These are phyloP conservation scores for Tetrax tetrax DNA, from an alignment of 2,113 vertebrate species.

Conservation along the genomic window DNA sequence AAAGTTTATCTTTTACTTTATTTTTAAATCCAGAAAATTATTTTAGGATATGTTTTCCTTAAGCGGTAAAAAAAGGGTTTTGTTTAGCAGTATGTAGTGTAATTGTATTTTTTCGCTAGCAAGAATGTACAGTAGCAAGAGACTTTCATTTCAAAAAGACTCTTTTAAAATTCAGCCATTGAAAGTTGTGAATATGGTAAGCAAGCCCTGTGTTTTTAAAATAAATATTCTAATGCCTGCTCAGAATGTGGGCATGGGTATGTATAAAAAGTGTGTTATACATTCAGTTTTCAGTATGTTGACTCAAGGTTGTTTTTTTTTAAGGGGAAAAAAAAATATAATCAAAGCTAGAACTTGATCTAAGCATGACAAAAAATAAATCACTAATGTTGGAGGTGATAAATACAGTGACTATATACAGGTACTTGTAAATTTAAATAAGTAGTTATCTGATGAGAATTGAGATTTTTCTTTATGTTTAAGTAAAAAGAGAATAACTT, in stretches of 20 bases:
- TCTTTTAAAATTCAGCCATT: constrained; percentile 38
- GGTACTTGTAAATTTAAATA: constrained; percentile 20
- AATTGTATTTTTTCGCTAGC: constrained; percentile 34
- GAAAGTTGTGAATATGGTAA: constrained; percentile 46
- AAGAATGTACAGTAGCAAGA: constrained; percentile 11
- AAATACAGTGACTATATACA: constrained; percentile 7
- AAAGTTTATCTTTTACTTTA: background rate
- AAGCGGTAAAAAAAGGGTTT: background rate
- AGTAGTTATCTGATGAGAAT: background rate
- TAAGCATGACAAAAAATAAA: constrained; percentile 20
- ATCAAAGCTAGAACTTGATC: constrained; percentile 7
- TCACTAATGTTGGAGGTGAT: background rate
- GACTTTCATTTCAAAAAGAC: constrained; percentile 47
- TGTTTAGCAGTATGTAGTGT: background rate
- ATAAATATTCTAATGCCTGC: constrained; percentile 53
- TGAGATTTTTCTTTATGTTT: background rate
- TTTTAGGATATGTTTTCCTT: background rate
- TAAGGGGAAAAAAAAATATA: background rate
- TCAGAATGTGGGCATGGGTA: background rate
- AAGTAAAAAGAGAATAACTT: background rate
- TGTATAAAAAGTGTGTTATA: constrained; percentile 11
- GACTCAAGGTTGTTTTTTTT: background rate
- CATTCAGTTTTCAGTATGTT: constrained; percentile 32
- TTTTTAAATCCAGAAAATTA: background rate
- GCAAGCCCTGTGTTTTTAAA: constrained; percentile 59